These are phyloP conservation scores for Holotrichia oblita DNA, from an alignment of 1,140 invertebrate species.

Conservation along the genomic window DNA sequence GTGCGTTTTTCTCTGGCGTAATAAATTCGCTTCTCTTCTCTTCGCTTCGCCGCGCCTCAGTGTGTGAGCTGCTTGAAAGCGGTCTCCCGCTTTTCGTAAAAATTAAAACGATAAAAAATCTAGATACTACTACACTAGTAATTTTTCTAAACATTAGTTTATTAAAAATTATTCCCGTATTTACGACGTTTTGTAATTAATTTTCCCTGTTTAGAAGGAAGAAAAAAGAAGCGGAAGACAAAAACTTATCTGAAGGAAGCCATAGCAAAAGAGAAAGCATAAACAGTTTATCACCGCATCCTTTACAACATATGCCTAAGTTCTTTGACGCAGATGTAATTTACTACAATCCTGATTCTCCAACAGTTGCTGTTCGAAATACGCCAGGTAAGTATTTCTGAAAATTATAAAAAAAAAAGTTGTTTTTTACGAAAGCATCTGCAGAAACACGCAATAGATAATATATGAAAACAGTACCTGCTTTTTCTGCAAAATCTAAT, in stretches of 20 bases:
- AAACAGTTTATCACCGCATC: background rate
- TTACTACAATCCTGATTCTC: slow-evolving; percentile 7
- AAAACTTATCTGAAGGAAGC: background rate
- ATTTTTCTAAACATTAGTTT: background rate
- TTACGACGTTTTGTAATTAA: background rate
- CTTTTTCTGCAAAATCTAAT: no score
- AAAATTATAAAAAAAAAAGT: background rate
- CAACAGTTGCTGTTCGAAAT: background rate
- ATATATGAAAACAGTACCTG: no score
- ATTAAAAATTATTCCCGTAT: background rate
- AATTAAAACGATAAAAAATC: no score
- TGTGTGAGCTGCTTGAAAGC: no score
- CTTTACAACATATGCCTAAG: background rate
- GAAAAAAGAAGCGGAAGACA: background rate
- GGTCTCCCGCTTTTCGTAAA: no score
- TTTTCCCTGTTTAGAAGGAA: background rate
- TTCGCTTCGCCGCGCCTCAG: no score
- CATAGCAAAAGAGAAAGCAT: background rate
- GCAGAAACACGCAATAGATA: no score
- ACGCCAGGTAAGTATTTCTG: background rate
- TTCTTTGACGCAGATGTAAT: background rate
- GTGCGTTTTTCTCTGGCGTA: no score
- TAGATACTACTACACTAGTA: background rate
- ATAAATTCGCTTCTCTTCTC: no score
- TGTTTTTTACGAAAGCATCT: no score